Evolutionary conservation across 2,888 invertebrate genomes (phyloP), one percentile per base, ranked within the genome.

Genomic region (Conomelus anceps): DNA sequence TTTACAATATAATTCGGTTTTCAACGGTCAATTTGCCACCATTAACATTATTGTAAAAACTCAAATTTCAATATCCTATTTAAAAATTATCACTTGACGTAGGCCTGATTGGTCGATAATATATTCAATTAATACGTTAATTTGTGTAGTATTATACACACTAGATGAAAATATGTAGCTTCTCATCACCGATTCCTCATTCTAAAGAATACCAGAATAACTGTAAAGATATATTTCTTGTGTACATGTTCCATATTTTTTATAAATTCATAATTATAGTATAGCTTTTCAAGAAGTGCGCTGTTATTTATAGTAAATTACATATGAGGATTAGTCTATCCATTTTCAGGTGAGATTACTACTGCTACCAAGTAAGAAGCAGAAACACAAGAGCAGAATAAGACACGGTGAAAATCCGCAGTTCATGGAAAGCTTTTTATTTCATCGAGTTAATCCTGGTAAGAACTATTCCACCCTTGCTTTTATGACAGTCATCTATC

Each of bases 361-460:
- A 87, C 95, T 99, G 92, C 94, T 99, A 91, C 99, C 98, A 4
- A 95, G 97, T 92, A 98, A 98, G 93, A 98, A 98, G 93, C 98
- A 98, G 93, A 97, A 98, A 92, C 97, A 97, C 93, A 98, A 98
- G 94, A 98, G 98, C 23, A 98, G 98, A 94, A 97, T 98, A 91
- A 95, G 98, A 89, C 96, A 97, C 89, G 98, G 98, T 0, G 97
- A 98, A 92, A 97, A 96, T 93, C 98, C 98, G 0, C 97, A 98
- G 93, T 98, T 97, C 92, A 97, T 98, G 96, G 98, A 99, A 93
- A 97, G 97, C 92, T 98, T 98, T 93, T 95, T 98, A 85, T 95
- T 98, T 92, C 98, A 96, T 93, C 96, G 98, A 92, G 97, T 98
- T 63, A 98, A 97, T 94, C 98, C 98, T 93, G 96, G 96, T 96